A percentile compares a stretch with the other conserved stretches of the same genome.
phyloP scores from a whole-genome alignment of 1,140 invertebrate species.

The Drosophila teissieri region DNA sequence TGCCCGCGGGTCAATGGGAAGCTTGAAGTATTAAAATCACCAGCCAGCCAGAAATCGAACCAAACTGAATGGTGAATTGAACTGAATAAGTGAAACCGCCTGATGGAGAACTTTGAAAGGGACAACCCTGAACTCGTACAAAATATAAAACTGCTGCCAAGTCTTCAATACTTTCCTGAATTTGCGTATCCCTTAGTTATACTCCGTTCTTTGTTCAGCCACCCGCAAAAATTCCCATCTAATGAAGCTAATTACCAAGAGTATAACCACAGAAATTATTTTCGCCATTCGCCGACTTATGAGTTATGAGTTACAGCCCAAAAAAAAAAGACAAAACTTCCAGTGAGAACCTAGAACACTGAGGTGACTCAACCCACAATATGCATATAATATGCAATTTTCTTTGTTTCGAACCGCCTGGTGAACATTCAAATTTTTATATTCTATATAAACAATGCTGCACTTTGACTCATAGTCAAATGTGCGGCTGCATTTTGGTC shows the following conservation, averaged over 20 bases:
- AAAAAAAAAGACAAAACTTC: conserved; percentile 15
- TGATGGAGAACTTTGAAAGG: conserved; percentile 39
- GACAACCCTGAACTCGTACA: conserved; percentile 35
- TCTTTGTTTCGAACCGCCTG: conserved; percentile 14
- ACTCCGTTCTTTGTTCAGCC: conserved; percentile 1
- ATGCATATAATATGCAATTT: conserved; percentile 31
- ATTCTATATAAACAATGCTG: conserved; percentile 46
- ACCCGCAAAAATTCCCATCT: conserved; percentile 16
- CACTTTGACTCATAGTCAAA: conserved; percentile 60
- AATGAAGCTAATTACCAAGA: conserved; percentile 34
- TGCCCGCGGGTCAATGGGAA: conserved; percentile 47
- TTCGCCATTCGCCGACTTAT: conserved; percentile 11
- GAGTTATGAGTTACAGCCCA: conserved; percentile 9
- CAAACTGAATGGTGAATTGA: neutral
- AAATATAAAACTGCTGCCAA: too few relatives aligned
- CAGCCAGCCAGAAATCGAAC: neutral
- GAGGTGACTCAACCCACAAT: conserved; percentile 44
- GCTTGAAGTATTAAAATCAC: conserved; percentile 28
- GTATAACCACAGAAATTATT: neutral
- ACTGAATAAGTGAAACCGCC: conserved; percentile 13
- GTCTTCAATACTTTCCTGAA: neutral
- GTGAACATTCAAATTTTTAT: conserved; percentile 63
- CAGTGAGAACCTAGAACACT: conserved; percentile 11
- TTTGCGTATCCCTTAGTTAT: too few relatives aligned
- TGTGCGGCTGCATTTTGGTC: conserved; percentile 55